These are phyloP conservation scores for Daubentonia madagascariensis DNA, from an alignment of 2,113 vertebrate species.

Conservation along the genomic window DNA sequence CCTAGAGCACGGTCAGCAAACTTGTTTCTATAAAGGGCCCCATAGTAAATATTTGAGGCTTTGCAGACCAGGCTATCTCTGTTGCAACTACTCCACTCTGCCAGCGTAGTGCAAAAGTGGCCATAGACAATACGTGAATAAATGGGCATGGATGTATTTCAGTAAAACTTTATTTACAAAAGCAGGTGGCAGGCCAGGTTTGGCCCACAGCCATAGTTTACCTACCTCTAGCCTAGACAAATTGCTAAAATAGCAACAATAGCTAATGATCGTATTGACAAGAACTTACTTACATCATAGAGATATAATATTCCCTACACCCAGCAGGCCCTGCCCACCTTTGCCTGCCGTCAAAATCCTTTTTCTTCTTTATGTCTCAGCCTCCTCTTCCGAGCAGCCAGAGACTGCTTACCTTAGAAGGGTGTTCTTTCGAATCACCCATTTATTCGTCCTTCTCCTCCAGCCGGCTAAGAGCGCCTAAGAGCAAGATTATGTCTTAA, in stretches of 20 bases:
- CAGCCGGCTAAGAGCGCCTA: background rate
- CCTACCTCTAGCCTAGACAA: background rate
- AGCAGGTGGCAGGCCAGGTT: background rate
- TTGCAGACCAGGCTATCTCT: background rate
- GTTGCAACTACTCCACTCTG: background rate
- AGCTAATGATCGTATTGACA: background rate
- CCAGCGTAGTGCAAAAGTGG: background rate
- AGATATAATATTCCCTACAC: background rate
- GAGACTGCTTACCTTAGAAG: background rate
- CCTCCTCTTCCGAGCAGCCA: background rate
- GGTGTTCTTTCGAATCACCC: background rate
- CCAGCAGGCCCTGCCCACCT: background rate
- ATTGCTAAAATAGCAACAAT: background rate
- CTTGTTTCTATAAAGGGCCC: background rate
- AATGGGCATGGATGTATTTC: background rate
- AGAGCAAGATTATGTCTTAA: background rate
- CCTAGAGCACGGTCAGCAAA: background rate
- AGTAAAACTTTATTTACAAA: conserved; percentile 35
- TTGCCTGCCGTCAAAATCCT: background rate
- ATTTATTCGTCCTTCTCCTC: conserved; percentile 3
- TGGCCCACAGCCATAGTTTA: background rate
- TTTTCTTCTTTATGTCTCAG: background rate
- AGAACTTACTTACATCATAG: background rate
- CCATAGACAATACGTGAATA: background rate
- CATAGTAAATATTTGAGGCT: background rate